Base-by-base conservation (phyloP, 2,888 invertebrate species). In the Campoletis raptor region DNA sequence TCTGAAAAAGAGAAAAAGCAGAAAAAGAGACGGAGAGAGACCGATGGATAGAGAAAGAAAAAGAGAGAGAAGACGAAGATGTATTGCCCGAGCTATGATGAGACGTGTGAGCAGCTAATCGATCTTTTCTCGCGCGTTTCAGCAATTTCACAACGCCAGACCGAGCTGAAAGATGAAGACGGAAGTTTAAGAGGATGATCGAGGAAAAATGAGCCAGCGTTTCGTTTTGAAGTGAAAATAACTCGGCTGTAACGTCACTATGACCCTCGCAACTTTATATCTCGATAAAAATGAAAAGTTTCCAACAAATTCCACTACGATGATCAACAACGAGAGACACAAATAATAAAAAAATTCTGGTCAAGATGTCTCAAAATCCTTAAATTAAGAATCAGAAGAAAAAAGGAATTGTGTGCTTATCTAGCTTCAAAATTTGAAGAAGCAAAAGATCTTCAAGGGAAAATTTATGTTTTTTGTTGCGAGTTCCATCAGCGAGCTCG, bases 31-130 rank as follows among this genome's bases (percentile, higher is more conserved):
- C 30, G 30, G 30, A 30, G 30, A 30, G 30, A 30, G 64, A 64
- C 64, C 80, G 70, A 74, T 82, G 82, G 85, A 85, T 81, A 6
- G 40, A 40, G 12, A 15, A 45, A 45, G 45, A 15, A 42, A 70
- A 61, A 61, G 61, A 74, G 69, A 42, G 57, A 57, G 69, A 40
- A 67, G 66, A 85, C 57, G 80, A 86, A 86, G 85, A 86, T 86
- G 85, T 80, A 86, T 83, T 52, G 66, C 83, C 70, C 61, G n/a
- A 54, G 70, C 85, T 76, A 80, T 76, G 78, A 70, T 79, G 83
- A 82, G 73, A 85, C 74, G 79, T 66, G 73, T 66, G 66, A 72
- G 80, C 73, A 74, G 79, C 83, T 86, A 86, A 86, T 86, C 85
- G 85, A 86, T 86, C 85, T 86, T 86, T 57, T 36, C 64, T 61